Conservation (phyloP, 1,140 invertebrate genomes). For the Brachionus koreanus region DNA sequence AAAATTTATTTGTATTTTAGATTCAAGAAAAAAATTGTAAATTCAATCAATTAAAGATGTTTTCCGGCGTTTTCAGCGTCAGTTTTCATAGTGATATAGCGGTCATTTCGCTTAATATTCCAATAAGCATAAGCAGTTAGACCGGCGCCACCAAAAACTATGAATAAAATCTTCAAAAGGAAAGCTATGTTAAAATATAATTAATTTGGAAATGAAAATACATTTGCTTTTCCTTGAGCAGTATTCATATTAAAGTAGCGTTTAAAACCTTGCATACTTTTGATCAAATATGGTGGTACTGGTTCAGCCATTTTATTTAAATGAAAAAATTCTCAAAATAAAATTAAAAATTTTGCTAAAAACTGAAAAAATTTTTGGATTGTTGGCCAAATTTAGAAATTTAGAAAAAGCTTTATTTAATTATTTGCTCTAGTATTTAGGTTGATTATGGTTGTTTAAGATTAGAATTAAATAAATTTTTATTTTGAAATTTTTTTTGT, state of each 20-base stretch:
- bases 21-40: background rate
- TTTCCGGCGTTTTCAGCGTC: background rate
- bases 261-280: background rate
- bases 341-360: background rate
- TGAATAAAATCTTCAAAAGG: background rate
- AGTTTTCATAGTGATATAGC: conserved; percentile 15
- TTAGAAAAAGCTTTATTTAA: too few relatives aligned
- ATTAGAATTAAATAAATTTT: too few relatives aligned
- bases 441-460: too few relatives aligned
- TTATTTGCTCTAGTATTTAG: too few relatives aligned
- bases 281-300: background rate
- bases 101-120: background rate
- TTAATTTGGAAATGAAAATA: background rate
- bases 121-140: background rate
- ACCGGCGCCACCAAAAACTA: background rate
- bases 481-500: too few relatives aligned
- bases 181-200: background rate
- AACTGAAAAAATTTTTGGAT: background rate
- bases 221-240: conserved; percentile 29
- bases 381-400: too few relatives aligned
- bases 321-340: background rate
- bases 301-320: background rate
- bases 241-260: background rate
- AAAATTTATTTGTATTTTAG: background rate
- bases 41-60: background rate